Base-by-base conservation (phyloP, 2,113 vertebrate species). In the Rutilus rutilus region DNA sequence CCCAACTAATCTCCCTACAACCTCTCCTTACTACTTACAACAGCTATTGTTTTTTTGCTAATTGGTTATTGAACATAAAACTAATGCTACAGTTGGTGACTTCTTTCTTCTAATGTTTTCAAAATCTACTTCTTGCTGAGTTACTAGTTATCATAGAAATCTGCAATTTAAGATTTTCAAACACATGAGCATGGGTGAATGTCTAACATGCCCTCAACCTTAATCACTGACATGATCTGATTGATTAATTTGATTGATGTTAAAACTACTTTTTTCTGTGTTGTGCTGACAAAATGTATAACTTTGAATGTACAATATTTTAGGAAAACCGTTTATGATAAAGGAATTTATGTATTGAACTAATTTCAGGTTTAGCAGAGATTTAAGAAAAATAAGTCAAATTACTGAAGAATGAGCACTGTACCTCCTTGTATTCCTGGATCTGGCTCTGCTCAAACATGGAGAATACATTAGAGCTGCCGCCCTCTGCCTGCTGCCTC, bases 391-490 rank as follows among this genome's bases (percentile, higher is more conserved):
- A 9, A 52, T 50, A 10, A 57, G 54, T 25, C 17, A 50, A 54
- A 14, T 25, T 54, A 12, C 12, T 27, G 4, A 23, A 25, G 3
- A 36, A 25, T 39, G 27, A 15, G 47, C 50, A 30, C 54, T 2
- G 4, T 36, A 97, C 97, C 96, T 98, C 97, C 90, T 97, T 97
- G 94, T 98, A 98, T 93, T 98, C 97, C 94, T 98, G 97, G 90
- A 98, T 98, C 93, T 98, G 97, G 92, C 96, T 97, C 95, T 98
- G 97, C 93, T 98, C 97, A 81, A 98, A 98, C 97, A 97, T 97
- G 93, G 97, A 98, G 95, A 98, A 98, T 91, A 98, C 97, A 19
- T 95, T 98, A 94, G 97, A 97, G 93, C 96, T 96, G 71, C 97
- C 97, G 19, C 96, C 96, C 91, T 95, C 94, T 83, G 91, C 92